Conservation (phyloP, 2,888 invertebrate genomes). For the Frankliniella intonsa region DNA sequence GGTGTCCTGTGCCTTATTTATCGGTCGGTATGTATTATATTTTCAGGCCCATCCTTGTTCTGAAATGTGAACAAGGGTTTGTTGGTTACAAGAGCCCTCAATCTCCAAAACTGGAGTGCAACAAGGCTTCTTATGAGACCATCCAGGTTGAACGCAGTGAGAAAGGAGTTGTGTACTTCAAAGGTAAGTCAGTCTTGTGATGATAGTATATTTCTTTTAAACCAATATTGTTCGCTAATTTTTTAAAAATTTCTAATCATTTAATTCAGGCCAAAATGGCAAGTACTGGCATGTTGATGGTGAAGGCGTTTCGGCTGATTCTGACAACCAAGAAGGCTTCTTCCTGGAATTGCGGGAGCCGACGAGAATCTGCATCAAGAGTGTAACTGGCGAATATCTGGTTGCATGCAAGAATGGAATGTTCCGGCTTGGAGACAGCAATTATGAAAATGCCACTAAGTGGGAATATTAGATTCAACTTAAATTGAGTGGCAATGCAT, state of each 20-base stretch:
- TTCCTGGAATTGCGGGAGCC: slow-evolving; percentile 89
- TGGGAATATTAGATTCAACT: slow-evolving; percentile 77
- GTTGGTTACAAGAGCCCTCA: slow-evolving; percentile 81
- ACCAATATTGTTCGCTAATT: not conserved
- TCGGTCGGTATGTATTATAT: not conserved
- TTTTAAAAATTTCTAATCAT: not conserved
- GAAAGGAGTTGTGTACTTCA: slow-evolving; percentile 84
- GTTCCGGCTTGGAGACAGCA: slow-evolving; percentile 75
- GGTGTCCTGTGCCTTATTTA: not conserved
- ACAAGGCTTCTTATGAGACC: slow-evolving; percentile 90
- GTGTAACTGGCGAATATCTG: slow-evolving; percentile 66
- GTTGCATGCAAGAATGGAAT: slow-evolving; percentile 88
- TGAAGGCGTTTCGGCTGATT: slow-evolving; percentile 81
- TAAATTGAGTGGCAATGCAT: slow-evolving; percentile 6
- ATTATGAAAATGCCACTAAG: slow-evolving; percentile 75
- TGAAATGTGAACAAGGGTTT: slow-evolving; percentile 94
- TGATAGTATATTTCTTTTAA: not conserved
- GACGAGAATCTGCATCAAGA: slow-evolving; percentile 85
- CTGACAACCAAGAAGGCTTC: slow-evolving; percentile 79
- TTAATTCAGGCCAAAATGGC: slow-evolving; percentile 73
- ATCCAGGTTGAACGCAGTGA: slow-evolving; percentile 86
- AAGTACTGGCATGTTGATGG: slow-evolving; percentile 92
- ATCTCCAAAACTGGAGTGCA: slow-evolving; percentile 74
- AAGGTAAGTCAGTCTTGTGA: slow-evolving; percentile 58
- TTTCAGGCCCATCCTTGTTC: slow-evolving; percentile 79